A percentile compares a stretch with the other conserved stretches of the same genome.
Evolutionary conservation across 2,888 invertebrate species (phyloP).

Genomic region (Tiliacea aurago): DNA sequence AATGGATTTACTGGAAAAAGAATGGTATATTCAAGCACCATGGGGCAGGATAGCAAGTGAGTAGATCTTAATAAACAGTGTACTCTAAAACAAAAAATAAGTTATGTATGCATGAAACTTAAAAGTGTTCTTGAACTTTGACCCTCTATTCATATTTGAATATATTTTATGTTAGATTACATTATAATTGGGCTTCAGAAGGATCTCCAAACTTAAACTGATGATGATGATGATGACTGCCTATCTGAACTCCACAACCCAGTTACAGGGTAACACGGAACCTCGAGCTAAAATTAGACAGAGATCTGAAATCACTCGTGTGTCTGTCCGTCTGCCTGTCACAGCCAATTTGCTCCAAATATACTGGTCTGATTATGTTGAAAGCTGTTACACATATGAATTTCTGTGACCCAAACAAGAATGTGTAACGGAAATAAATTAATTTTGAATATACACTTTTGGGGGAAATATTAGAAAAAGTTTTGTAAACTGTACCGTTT

Average conservation of each 20-base stretch:
- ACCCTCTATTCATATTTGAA: constrained; percentile 9
- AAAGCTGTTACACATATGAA: too few relatives aligned
- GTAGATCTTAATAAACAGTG: constrained; percentile 61
- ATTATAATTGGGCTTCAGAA: background rate
- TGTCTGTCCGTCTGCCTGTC: too few relatives aligned
- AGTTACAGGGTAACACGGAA: background rate
- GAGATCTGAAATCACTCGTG: background rate
- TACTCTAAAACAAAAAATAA: constrained; percentile 46
- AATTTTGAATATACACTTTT: too few relatives aligned
- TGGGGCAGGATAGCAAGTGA: constrained; percentile 86
- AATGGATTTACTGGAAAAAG: constrained; percentile 81
- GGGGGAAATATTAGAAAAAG: too few relatives aligned
- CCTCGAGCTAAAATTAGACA: background rate
- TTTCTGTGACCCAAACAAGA: too few relatives aligned
- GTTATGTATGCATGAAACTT: background rate
- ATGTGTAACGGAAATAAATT: too few relatives aligned
- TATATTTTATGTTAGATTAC: background rate
- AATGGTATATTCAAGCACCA: constrained; percentile 86
- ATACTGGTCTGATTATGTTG: too few relatives aligned
- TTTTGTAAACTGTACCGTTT: too few relatives aligned
- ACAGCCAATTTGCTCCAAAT: too few relatives aligned
- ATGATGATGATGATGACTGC: too few relatives aligned
- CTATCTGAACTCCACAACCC: background rate
- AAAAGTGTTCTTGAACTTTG: constrained; percentile 46
- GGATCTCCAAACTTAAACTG: background rate